Base-by-base conservation (phyloP, 2,888 invertebrate species). In the Capitulum mitella region DNA sequence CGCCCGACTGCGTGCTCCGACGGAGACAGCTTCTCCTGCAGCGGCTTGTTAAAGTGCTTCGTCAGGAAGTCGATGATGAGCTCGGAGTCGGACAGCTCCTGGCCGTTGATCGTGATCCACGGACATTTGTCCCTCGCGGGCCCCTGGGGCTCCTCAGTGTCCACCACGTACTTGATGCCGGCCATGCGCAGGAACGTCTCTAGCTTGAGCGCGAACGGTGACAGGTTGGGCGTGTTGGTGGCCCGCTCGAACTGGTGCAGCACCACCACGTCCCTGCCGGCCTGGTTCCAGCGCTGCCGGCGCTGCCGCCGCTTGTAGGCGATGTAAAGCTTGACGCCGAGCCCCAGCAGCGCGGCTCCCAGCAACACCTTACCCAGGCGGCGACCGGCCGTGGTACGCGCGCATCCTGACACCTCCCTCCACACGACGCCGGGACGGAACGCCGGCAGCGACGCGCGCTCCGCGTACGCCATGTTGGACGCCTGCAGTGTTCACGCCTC, bases 91-190 rank as follows among this genome's bases (percentile, higher is more conserved):
- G 84, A 84, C 0, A 86, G 80, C 0, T 83, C 82, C 51, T 81
- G 79, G 0, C 85, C 85, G 80, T 85, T 85, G 78, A 84, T 83
- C n/a, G 83, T 83, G 61, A 86, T 85, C 85, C 86, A 86, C 0
- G 86, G 86, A 6, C 84, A 83, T 81, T 54, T 54, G 5, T n/a
- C 16, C 6, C 54, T 3, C 19, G n/a, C n/a, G n/a, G 54, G 5
- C 54, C 85, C 85, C 74, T n/a, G 37, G 1, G 74, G 74, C 43
- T 74, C 74, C n/a, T 74, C 74, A 12, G 43, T 43, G 74, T 74
- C 74, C n/a, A 74, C 74, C 26, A 74, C 74, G 43, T 74, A 74
- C 37, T 74, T 26, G 43, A 74, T 40, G 26, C n/a, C 43, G 12
- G 74, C 43, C 74, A 74, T 74, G 74, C 74, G 74, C 43, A 74